A percentile compares a stretch with the other conserved stretches of the same genome.
These are phyloP conservation scores for Tapera naevia DNA, from an alignment of 2,797 vertebrate genomes.

Conservation along the genomic window DNA sequence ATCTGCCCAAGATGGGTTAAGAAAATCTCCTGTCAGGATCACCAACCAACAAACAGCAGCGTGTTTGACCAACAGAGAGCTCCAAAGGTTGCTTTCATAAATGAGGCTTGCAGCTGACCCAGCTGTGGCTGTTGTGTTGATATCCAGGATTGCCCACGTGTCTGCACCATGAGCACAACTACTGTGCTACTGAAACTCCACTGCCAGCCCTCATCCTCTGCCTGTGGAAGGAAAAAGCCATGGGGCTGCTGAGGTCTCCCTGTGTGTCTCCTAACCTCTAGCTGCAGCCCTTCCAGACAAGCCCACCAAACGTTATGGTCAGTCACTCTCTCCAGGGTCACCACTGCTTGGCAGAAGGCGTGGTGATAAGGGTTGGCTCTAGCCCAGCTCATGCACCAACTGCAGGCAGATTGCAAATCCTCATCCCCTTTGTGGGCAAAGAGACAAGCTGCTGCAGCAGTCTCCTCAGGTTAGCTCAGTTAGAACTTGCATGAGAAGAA, in stretches of 20 bases:
- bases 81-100: background rate
- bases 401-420: background rate
- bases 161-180: background rate
- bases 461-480: background rate
- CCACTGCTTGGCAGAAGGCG: background rate
- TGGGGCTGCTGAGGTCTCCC: background rate
- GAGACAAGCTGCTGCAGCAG: background rate
- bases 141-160: no score
- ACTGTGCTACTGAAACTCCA: background rate
- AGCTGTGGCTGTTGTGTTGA: background rate
- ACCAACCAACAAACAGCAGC: background rate
- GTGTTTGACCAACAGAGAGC: background rate
- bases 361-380: background rate
- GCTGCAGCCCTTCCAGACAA: background rate
- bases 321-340: background rate
- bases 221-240: background rate
- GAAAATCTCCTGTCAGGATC: background rate
- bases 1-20: background rate
- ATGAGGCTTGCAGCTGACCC: background rate
- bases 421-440: accelerated
- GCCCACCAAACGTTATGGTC: background rate
- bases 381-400: background rate
- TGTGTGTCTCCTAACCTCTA: background rate
- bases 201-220: background rate
- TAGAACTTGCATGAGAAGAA: background rate